Base-by-base conservation (phyloP, 2,888 invertebrate species). In the Cataglyphis albicans region DNA sequence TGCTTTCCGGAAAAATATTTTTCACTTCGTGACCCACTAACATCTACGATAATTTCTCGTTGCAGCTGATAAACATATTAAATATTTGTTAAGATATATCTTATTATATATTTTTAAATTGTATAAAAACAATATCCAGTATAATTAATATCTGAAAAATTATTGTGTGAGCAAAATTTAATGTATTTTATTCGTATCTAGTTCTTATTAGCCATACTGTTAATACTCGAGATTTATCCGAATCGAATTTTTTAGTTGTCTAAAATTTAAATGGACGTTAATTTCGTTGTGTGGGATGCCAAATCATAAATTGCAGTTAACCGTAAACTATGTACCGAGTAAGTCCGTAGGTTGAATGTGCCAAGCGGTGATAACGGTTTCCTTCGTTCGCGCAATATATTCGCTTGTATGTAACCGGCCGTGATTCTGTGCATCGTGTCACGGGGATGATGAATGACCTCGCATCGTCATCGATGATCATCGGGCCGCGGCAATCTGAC, bases 391-490 rank as follows among this genome's bases (percentile, higher is more conserved):
- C 57, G 70, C 74, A 87, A 67, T 72, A 80, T 76, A 67, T 76
- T 52, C 59, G 70, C 73, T 41, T 44, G 57, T 70, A 81, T 44
- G 78, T 67, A 74, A 52, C 75, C 32, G 59, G 41, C 59, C 67
- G 57, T 61, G 67, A 83, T 55, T 80, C 44, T 52, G 48, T 52
- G 64, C 68, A 63, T 73, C 65, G 82, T 64, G 63, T 72, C 82
- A 72, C 81, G 67, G 44, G 65, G 81, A 89, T 89, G 89, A 89
- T 84, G 87, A 90, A 90, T 83, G 86, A 87, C 85, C 76, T 81
- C 81, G 70, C 85, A 76, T 81, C 81, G 73, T 68, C 80, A 65
- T 83, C 84, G 87, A 87, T 87, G 84, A 72, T 74, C 73, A 63
- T 75, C 75, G 76, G 68, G 82, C 75, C 70, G 80, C 15, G 72